phyloP scores from a whole-genome alignment of 2,113 vertebrate species.

The Natator depressus region DNA sequence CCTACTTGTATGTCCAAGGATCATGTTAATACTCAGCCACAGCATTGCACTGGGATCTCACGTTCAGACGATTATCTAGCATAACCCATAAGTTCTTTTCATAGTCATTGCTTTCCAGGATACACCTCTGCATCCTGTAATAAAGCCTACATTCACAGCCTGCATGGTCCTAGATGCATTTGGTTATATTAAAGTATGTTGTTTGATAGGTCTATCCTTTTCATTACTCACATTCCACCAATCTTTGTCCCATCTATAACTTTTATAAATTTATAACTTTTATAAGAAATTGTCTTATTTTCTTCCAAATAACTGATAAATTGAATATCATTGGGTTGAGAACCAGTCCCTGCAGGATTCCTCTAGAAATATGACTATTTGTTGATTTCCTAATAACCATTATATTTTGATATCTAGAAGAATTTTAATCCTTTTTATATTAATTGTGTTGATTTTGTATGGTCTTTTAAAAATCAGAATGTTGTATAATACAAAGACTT shows the following conservation, averaged over 20 bases:
- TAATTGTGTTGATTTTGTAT: neutral
- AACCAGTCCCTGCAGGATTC: neutral
- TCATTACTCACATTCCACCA: neutral
- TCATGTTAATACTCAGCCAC: neutral
- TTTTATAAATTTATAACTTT: neutral
- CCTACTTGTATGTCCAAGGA: neutral
- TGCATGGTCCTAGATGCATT: too few species aligned
- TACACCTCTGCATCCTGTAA: neutral
- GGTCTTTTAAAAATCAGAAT: neutral
- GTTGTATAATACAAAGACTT: neutral
- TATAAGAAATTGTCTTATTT: neutral
- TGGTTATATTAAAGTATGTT: too few species aligned
- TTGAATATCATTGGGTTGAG: neutral
- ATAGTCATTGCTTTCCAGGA: neutral
- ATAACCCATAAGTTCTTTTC: neutral
- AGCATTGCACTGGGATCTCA: neutral
- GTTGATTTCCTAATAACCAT: neutral
- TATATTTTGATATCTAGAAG: neutral
- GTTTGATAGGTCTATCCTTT: neutral
- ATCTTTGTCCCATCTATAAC: neutral
- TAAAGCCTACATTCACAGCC: neutral
- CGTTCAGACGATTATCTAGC: neutral
- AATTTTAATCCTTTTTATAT: neutral
- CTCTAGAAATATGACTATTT: too few species aligned
- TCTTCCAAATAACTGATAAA: neutral